Percentiles rank a stretch among this genome's conserved stretches.
Conservation (phyloP, 2,113 vertebrate genomes). For the Girardinichthys multiradiatus region DNA sequence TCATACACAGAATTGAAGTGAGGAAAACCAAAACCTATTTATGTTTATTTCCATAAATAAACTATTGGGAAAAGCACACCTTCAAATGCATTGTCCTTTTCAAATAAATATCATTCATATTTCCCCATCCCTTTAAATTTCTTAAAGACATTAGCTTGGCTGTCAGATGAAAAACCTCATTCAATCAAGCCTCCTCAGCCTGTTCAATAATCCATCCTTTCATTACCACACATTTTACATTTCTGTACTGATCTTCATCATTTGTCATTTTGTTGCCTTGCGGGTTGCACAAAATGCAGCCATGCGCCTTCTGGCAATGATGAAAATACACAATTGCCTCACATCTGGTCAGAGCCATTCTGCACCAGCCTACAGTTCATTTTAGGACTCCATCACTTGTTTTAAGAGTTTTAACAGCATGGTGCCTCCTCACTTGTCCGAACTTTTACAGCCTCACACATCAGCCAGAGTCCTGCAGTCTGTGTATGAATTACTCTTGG, state of each 20-base stretch:
- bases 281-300: not conserved
- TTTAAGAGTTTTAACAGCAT: constrained; percentile 2
- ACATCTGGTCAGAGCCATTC: not conserved
- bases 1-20: too few species aligned
- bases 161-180: too few species aligned
- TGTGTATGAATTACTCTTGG: not conserved
- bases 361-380: not conserved
- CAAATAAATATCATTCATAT: too few species aligned
- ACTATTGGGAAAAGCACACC: too few species aligned
- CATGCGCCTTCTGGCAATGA: not conserved
- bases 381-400: not conserved
- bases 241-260: not conserved
- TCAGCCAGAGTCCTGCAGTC: not conserved
- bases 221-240: not conserved
- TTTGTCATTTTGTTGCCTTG: not conserved
- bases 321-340: not conserved
- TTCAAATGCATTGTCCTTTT: too few species aligned
- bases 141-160: too few species aligned
- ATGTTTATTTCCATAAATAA: too few species aligned
- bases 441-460: not conserved
- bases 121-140: too few species aligned
- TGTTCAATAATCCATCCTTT: not conserved
- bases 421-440: constrained; percentile 1
- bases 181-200: not conserved
- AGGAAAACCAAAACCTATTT: too few species aligned